phyloP scores from a whole-genome alignment of 2,888 invertebrate species.

The Drosophila tripunctata region DNA sequence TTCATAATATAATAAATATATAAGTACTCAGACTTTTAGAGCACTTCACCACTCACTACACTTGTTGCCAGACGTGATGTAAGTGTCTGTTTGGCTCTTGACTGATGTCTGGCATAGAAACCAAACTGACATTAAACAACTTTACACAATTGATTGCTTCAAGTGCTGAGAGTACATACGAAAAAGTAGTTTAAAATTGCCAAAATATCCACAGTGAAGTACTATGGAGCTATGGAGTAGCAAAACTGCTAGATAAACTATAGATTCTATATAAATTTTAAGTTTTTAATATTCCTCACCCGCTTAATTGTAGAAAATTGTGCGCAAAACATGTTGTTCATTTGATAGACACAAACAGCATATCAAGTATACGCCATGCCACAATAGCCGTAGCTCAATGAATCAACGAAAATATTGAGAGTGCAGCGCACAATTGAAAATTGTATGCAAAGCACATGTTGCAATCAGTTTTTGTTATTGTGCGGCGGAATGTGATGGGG shows the following conservation, averaged over 20 bases:
- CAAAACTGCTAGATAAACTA: too few relatives aligned
- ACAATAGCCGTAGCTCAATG: constrained; percentile 4
- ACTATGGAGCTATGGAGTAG: too few relatives aligned
- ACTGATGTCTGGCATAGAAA: constrained; percentile 34
- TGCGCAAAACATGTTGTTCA: background rate
- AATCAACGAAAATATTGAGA: constrained; percentile 17
- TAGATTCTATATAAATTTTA: too few relatives aligned
- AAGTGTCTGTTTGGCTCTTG: constrained; percentile 23
- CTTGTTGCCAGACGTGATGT: constrained; percentile 1
- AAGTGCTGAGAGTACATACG: background rate
- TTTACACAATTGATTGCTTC: constrained; percentile 27
- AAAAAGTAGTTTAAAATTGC: background rate
- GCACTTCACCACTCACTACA: background rate
- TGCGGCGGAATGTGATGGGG: background rate
- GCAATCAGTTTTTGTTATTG: constrained; percentile 11
- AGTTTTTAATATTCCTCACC: background rate
- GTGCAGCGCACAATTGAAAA: constrained; percentile 4
- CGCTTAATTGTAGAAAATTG: too few relatives aligned
- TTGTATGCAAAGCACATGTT: constrained; percentile 7
- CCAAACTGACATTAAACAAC: constrained; percentile 34
- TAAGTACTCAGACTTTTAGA: background rate
- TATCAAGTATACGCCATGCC: constrained; percentile 1
- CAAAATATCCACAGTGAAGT: background rate
- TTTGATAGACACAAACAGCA: constrained; percentile 4
- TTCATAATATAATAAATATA: constrained; percentile 44